phyloP scores from a whole-genome alignment of 1,140 invertebrate species.

The Tetranychus cinnabarinus region DNA sequence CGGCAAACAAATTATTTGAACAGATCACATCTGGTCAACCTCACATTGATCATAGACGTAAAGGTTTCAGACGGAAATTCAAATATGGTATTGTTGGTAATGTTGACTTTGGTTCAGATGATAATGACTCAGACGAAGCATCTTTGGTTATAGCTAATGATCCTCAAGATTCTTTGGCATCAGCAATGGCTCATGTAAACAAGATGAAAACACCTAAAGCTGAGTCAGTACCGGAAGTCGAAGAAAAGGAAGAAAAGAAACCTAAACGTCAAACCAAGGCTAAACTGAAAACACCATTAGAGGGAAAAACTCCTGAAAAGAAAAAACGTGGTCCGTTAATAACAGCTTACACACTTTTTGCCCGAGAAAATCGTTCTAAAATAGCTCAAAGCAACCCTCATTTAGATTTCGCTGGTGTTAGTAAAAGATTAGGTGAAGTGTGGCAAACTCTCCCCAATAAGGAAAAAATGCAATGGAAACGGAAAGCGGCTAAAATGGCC shows the following conservation, averaged over 20 bases:
- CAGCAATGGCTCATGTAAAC: neutral
- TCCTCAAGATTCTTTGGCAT: neutral
- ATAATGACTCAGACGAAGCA: neutral
- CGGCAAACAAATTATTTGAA: conserved; percentile 2
- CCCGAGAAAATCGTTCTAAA: conserved; percentile 47
- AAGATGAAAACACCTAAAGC: conserved; percentile 2
- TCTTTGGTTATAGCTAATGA: neutral
- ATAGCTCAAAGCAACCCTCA: conserved; percentile 42
- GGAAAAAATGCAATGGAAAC: conserved; percentile 33
- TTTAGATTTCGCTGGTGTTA: conserved; percentile 19
- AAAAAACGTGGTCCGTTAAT: conserved; percentile 20
- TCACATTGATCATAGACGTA: neutral
- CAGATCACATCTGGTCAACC: conserved; percentile 4
- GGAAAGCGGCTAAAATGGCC: conserved; percentile 38
- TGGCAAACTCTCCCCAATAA: conserved; percentile 21
- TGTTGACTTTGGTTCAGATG: neutral
- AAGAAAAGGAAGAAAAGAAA: conserved; percentile 27
- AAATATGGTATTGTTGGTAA: neutral
- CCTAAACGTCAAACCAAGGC: conserved; percentile 16
- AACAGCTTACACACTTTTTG: conserved; percentile 74
- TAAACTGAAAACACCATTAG: conserved; percentile 6
- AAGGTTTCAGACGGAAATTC: neutral
- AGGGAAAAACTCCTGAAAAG: neutral
- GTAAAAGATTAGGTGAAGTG: conserved; percentile 22
- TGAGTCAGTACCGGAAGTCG: neutral